Evolutionary conservation across 2,797 vertebrate genomes (phyloP).

Genomic region (Enteromius unitaeniatus): DNA sequence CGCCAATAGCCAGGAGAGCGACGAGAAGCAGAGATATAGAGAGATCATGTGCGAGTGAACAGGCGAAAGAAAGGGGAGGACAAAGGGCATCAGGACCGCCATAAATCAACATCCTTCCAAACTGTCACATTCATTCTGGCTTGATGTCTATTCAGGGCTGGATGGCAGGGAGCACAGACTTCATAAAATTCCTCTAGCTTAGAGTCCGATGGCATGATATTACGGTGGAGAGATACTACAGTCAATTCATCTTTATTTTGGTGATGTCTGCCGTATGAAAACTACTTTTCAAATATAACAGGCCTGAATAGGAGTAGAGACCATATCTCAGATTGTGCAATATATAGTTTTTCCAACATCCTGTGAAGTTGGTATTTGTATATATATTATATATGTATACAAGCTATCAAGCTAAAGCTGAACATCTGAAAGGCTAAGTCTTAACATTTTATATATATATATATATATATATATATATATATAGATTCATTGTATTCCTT

Average conservation of each 20-base stretch:
- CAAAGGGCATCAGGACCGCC: constrained; percentile 68
- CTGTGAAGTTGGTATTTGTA: background rate
- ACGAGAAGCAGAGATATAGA: constrained; percentile 67
- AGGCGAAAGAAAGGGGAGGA: constrained; percentile 69
- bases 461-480: background rate
- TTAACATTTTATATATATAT: background rate
- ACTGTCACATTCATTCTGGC: constrained; percentile 72
- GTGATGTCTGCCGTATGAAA: constrained; percentile 23
- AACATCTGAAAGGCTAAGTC: background rate
- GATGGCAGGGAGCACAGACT: constrained; percentile 61
- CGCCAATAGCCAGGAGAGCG: constrained; percentile 62
- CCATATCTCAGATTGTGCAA: background rate
- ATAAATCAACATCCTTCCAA: constrained; percentile 78
- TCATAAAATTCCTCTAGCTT: constrained; percentile 62
- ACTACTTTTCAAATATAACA: constrained; percentile 34
- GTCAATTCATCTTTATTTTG: constrained; percentile 54
- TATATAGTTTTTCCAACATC: constrained; percentile 1
- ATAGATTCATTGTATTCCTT: background rate
- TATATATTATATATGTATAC: background rate
- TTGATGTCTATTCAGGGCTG: constrained; percentile 66
- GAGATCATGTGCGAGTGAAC: constrained; percentile 69
- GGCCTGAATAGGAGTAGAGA: background rate
- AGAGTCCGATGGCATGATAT: constrained; percentile 65
- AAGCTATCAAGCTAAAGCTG: background rate
- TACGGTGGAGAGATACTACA: constrained; percentile 62